Conservation (phyloP, 2,113 vertebrate genomes). For the Brienomyrus brachyistius region DNA sequence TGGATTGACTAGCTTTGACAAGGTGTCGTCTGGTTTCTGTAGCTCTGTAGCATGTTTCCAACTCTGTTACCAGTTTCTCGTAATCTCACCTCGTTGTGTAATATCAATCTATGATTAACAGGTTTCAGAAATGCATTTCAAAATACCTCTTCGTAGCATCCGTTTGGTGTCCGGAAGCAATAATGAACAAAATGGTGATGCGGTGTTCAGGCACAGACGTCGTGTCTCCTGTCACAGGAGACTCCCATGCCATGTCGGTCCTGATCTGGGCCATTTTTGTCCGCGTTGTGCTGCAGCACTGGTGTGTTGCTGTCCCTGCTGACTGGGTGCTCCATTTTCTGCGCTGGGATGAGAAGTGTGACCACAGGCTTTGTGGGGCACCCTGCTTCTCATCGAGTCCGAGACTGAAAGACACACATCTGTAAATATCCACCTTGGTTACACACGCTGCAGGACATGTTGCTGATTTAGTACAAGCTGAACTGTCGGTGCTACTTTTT, state of each 20-base stretch:
- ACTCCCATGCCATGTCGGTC: background rate
- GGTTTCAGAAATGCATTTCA: constrained; percentile 26
- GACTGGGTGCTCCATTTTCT: background rate
- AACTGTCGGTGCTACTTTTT: constrained; percentile 73
- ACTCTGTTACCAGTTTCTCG: background rate
- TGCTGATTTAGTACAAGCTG: constrained; percentile 32
- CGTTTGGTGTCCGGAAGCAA: constrained; percentile 51
- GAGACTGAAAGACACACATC: background rate
- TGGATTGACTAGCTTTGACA: background rate
- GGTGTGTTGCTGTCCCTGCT: background rate
- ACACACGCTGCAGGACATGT: constrained; percentile 19
- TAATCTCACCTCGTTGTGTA: background rate
- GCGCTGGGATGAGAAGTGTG: constrained; percentile 23
- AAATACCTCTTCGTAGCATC: constrained; percentile 43
- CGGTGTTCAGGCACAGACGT: constrained; percentile 43
- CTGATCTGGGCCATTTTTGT: background rate
- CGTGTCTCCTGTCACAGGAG: constrained; percentile 42
- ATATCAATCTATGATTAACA: background rate
- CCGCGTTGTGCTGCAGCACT: background rate
- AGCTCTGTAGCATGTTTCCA: background rate
- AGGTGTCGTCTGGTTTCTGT: background rate
- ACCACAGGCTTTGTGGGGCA: constrained; percentile 67
- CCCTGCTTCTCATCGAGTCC: constrained; percentile 45
- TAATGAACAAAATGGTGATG: constrained; percentile 55
- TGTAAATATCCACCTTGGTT: constrained; percentile 23